Conservation (phyloP, 1,140 invertebrate genomes). For the Drosophila virilis region DNA sequence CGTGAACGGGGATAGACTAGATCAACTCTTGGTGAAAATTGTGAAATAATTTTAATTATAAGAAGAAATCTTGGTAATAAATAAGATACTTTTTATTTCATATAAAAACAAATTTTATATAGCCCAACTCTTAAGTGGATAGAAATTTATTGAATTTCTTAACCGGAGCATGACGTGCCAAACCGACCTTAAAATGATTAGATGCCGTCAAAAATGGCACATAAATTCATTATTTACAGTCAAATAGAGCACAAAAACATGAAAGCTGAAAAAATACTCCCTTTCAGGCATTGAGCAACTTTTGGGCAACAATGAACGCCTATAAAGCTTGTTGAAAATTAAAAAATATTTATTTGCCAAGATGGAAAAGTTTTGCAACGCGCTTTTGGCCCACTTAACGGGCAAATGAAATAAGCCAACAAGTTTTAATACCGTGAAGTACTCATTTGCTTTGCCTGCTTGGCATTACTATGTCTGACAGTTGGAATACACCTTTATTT, state of each 20-base stretch:
- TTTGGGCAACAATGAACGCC: slow-evolving; percentile 14
- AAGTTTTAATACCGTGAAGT: slow-evolving; percentile 27
- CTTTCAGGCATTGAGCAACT: neutral
- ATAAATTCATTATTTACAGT: neutral
- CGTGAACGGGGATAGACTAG: too few species aligned
- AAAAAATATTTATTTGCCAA: slow-evolving; percentile 19
- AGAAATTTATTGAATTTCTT: too few species aligned
- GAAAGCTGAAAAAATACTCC: neutral
- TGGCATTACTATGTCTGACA: slow-evolving; percentile 3
- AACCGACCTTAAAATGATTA: neutral
- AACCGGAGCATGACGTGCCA: too few species aligned
- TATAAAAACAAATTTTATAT: too few species aligned
- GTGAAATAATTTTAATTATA: too few species aligned
- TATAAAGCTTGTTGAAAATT: slow-evolving; percentile 20
- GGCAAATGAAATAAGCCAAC: slow-evolving; percentile 29
- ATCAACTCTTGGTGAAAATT: too few species aligned
- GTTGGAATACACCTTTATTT: slow-evolving; percentile 23
- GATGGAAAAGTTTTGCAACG: slow-evolving; percentile 39
- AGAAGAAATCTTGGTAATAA: too few species aligned
- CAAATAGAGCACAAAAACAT: too few species aligned
- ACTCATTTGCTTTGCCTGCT: slow-evolving; percentile 3
- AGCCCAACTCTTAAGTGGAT: too few species aligned
- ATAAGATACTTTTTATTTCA: too few species aligned
- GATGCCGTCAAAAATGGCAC: slow-evolving; percentile 1
- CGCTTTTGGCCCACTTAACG: slow-evolving; percentile 37